Percentiles rank a stretch among this genome's conserved stretches.
Conservation (phyloP, 1,140 invertebrate species). For the Listronotus oregonensis region DNA sequence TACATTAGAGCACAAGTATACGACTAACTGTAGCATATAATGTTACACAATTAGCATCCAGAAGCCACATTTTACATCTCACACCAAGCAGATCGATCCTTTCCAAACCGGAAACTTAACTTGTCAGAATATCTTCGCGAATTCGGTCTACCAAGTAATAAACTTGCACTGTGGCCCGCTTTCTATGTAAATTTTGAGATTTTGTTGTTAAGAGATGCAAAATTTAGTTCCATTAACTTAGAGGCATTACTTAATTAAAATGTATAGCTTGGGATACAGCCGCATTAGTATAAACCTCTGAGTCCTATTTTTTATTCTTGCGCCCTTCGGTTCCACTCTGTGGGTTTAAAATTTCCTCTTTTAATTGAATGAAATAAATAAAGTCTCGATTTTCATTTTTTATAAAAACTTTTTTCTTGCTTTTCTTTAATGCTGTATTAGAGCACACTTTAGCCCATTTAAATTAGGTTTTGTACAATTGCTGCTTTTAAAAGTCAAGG, state of each 20-base stretch:
- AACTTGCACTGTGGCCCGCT: constrained; percentile 25
- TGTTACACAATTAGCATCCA: too few species aligned
- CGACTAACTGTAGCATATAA: too few species aligned
- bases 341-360: constrained; percentile 3
- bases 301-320: constrained; percentile 13
- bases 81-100: constrained; percentile 8
- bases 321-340: neutral
- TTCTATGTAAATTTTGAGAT: constrained; percentile 35
- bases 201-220: constrained; percentile 34
- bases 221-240: constrained; percentile 29
- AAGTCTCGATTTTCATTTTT: too few species aligned
- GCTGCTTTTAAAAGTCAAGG: too few species aligned
- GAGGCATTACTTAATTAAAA: constrained; percentile 29
- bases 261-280: constrained; percentile 15
- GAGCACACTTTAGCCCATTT: too few species aligned
- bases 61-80: too few species aligned
- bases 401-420: too few species aligned
- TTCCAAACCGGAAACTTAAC: constrained; percentile 10
- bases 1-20: too few species aligned
- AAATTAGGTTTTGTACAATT: too few species aligned
- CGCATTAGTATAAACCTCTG: constrained; percentile 21
- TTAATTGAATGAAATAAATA: neutral
- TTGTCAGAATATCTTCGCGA: constrained; percentile 19
- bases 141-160: constrained; percentile 33
- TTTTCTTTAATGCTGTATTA: too few species aligned